phyloP scores from a whole-genome alignment of 2,888 invertebrate genomes.

The Argyresthia goedartella region DNA sequence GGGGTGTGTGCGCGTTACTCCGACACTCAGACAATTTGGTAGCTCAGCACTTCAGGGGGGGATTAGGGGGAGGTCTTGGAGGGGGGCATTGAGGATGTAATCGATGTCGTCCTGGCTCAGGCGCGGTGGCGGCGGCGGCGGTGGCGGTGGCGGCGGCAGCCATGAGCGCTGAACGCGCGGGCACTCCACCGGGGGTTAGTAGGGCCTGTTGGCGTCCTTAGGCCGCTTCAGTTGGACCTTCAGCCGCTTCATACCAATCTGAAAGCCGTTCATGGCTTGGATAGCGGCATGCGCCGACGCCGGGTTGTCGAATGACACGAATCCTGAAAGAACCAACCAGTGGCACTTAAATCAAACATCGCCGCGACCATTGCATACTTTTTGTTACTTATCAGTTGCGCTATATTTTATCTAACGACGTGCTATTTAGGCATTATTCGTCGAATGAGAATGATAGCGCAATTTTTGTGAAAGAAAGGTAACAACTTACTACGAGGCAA shows the following conservation, averaged over 20 bases:
- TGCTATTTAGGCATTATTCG: too few species aligned
- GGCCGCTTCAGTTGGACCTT: conserved; percentile 99
- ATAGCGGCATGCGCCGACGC: conserved; percentile 98
- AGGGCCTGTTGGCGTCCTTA: conserved; percentile 97
- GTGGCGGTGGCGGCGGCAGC: not conserved
- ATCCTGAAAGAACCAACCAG: conserved; percentile 75
- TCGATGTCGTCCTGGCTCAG: not conserved
- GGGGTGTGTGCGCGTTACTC: conserved; percentile 14
- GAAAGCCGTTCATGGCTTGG: conserved; percentile 99
- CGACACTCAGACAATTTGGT: not conserved
- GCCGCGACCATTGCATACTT: too few species aligned
- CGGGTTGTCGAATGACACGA: conserved; percentile 99
- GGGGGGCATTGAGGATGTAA: not conserved
- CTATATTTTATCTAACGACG: too few species aligned
- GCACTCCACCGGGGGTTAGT: conserved; percentile 83
- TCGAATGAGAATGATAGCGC: too few species aligned
- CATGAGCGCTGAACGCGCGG: conserved; percentile 10
- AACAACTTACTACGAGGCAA: too few species aligned
- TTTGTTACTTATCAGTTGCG: too few species aligned
- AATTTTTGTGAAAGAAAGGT: too few species aligned
- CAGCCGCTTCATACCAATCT: conserved; percentile 99
- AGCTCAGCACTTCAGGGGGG: not conserved
- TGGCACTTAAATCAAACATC: too few species aligned
- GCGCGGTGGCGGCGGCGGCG: not conserved
- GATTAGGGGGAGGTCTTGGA: not conserved